Conservation (phyloP, 2,113 vertebrate genomes). For the Otis tarda region DNA sequence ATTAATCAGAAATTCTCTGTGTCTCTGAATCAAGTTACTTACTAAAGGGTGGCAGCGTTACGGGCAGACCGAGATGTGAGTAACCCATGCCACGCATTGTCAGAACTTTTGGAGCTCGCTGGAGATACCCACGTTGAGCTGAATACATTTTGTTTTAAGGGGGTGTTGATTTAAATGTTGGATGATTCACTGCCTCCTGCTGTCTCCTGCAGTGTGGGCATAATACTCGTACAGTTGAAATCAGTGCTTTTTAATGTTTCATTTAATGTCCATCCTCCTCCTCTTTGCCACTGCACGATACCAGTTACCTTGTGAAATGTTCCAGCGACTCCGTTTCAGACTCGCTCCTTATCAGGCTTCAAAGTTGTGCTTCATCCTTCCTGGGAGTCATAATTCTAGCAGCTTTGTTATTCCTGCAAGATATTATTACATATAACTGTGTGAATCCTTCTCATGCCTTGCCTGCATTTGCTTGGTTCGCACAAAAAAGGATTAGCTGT, state of each 20-base stretch:
- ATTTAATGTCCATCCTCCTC: slow-evolving; percentile 39
- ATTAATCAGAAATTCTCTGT: slow-evolving; percentile 41
- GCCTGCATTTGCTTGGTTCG: background rate
- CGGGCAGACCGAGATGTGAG: slow-evolving; percentile 42
- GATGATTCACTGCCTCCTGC: slow-evolving; percentile 66
- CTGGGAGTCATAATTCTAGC: background rate
- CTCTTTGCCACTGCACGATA: background rate
- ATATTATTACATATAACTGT: background rate
- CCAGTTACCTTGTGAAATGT: slow-evolving; percentile 20
- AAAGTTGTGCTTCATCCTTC: background rate
- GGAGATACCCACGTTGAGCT: slow-evolving; percentile 56
- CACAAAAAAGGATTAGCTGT: background rate
- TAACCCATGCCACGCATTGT: slow-evolving; percentile 38
- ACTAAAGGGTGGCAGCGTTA: slow-evolving; percentile 37
- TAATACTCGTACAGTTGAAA: slow-evolving; percentile 38
- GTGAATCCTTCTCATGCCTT: background rate
- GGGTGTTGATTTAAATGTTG: slow-evolving; percentile 68
- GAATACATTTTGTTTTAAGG: slow-evolving; percentile 68
- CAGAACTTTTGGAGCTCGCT: slow-evolving; percentile 6
- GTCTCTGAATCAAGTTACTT: slow-evolving; percentile 32
- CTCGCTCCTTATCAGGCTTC: background rate
- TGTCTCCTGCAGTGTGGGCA: slow-evolving; percentile 66
- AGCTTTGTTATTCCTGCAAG: background rate
- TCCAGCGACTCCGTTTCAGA: background rate
- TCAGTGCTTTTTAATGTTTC: slow-evolving; percentile 26